These are phyloP conservation scores for Pterocles orientalis DNA, from an alignment of 2,113 vertebrate species.

Conservation along the genomic window DNA sequence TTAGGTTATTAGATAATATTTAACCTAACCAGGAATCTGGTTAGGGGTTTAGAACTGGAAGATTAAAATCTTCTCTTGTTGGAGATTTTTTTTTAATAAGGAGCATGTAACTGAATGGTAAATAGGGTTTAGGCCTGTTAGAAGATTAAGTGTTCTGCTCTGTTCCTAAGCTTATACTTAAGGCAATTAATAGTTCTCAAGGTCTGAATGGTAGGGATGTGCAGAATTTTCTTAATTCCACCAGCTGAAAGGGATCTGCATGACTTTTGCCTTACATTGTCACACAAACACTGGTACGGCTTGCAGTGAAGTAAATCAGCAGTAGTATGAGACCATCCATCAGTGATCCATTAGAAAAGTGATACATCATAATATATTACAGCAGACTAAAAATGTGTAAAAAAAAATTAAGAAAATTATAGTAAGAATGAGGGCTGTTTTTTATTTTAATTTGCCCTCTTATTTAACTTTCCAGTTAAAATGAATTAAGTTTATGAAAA, in stretches of 20 bases:
- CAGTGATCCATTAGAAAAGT: not conserved
- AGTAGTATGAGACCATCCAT: not conserved
- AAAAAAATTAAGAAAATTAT: not conserved
- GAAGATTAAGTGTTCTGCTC: slow-evolving; percentile 59
- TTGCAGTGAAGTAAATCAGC: not conserved
- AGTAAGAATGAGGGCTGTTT: not conserved
- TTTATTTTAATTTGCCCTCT: not conserved
- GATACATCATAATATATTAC: not conserved
- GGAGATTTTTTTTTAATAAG: not conserved
- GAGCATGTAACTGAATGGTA: slow-evolving; percentile 24
- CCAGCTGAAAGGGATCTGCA: not conserved
- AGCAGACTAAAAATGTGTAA: not conserved
- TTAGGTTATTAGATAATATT: not conserved
- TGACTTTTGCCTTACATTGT: not conserved
- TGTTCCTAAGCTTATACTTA: slow-evolving; percentile 44
- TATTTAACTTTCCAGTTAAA: not conserved
- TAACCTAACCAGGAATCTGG: not conserved
- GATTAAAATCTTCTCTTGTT: not conserved
- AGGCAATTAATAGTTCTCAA: slow-evolving; percentile 45
- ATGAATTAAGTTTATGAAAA: not conserved
- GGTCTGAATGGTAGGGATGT: not conserved
- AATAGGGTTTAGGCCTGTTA: slow-evolving; percentile 54
- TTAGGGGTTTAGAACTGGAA: not conserved
- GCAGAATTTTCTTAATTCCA: slow-evolving; percentile 39
- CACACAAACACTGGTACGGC: not conserved